Evolutionary conservation across 2,113 vertebrate species (phyloP).

Genomic region (Puffinus mauretanicus): DNA sequence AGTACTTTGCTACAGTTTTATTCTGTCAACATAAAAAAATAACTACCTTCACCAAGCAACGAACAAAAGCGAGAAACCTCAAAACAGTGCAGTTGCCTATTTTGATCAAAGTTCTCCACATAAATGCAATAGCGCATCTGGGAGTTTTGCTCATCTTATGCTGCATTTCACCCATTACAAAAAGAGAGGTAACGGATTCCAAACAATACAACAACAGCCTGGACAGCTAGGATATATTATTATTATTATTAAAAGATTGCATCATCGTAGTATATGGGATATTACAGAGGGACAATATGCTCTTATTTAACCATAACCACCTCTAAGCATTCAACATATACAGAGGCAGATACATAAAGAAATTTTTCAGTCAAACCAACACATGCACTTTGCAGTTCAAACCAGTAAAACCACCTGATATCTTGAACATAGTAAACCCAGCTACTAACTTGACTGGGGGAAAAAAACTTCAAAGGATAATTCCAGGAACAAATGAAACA

Average conservation of each 20-base stretch:
- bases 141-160: neutral
- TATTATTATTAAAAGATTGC: neutral
- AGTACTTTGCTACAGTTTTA: neutral
- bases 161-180: neutral
- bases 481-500: neutral
- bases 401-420: neutral
- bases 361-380: neutral
- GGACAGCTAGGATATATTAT: neutral
- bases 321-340: neutral
- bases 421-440: neutral
- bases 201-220: neutral
- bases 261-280: neutral
- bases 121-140: neutral
- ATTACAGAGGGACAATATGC: fast-evolving
- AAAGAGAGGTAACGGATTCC: neutral
- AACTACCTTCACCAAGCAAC: neutral
- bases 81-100: neutral
- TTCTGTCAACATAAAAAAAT: neutral
- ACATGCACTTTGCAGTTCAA: neutral
- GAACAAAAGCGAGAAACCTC: neutral
- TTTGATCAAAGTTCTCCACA: neutral
- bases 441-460: neutral
- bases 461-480: neutral
- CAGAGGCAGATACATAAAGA: neutral
- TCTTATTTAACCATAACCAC: neutral